phyloP scores from a whole-genome alignment of 2,888 invertebrate genomes.

The Eristalinus aeneus region DNA sequence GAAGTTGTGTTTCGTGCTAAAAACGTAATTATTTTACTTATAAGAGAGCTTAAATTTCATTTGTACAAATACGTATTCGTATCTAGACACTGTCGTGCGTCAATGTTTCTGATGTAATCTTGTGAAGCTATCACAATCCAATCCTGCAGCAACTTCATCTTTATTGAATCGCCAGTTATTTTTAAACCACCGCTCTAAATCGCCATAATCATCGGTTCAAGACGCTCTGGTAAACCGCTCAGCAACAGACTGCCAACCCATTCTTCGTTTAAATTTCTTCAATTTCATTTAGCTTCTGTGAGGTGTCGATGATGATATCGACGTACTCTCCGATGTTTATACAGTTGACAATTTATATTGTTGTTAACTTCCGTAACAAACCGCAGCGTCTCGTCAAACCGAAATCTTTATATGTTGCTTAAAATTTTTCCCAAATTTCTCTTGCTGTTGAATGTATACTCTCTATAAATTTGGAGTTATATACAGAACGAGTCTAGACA shows the following conservation, averaged over 20 bases:
- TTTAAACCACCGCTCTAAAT: slow-evolving; percentile 8
- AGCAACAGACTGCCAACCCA: slow-evolving; percentile 32
- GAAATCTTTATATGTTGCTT: slow-evolving; percentile 32
- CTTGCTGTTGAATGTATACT: too few species aligned
- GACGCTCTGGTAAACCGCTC: too few species aligned
- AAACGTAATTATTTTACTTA: too few species aligned
- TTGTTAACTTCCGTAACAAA: slow-evolving; percentile 35
- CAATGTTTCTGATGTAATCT: too few species aligned
- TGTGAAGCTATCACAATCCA: slow-evolving; percentile 40
- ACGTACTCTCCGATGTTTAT: slow-evolving; percentile 28
- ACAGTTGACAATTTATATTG: slow-evolving; percentile 30
- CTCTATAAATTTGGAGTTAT: slow-evolving; percentile 43
- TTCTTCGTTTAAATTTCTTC: slow-evolving; percentile 37
- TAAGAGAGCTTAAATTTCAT: too few species aligned
- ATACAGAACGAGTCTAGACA: slow-evolving; percentile 30
- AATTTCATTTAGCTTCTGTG: slow-evolving; percentile 49
- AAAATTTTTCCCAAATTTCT: slow-evolving; percentile 34
- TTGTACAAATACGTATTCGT: too few species aligned
- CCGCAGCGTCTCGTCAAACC: slow-evolving; percentile 39
- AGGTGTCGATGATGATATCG: slow-evolving; percentile 37
- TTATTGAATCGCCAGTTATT: slow-evolving; percentile 26
- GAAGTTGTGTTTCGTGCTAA: too few species aligned
- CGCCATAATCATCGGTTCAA: slow-evolving; percentile 33
- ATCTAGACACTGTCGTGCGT: too few species aligned
- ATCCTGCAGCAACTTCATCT: slow-evolving; percentile 36